Evolutionary conservation across 2,113 vertebrate genomes (phyloP).

Genomic region (Columba livia): DNA sequence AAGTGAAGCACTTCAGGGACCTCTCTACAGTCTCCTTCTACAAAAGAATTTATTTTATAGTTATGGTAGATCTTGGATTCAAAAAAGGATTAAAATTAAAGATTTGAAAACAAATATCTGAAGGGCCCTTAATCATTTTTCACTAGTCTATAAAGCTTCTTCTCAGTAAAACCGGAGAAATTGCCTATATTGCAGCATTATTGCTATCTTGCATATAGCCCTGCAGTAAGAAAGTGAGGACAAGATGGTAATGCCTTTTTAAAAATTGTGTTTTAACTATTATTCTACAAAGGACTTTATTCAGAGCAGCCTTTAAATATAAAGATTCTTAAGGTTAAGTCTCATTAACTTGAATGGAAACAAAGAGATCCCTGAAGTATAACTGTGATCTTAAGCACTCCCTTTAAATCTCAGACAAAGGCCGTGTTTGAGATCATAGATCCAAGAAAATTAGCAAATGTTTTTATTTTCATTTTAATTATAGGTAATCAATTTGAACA

Average conservation of each 20-base stretch:
- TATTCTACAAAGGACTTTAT: background rate
- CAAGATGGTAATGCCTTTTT: background rate
- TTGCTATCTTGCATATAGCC: background rate
- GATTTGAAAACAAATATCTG: background rate
- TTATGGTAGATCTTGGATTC: background rate
- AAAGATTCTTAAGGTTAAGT: background rate
- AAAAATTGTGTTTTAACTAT: background rate
- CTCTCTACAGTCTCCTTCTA: background rate
- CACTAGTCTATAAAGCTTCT: background rate
- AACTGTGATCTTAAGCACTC: background rate
- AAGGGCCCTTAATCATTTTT: background rate
- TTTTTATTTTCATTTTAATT: background rate
- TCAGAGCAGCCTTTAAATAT: background rate
- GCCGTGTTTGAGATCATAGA: background rate
- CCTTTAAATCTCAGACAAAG: background rate
- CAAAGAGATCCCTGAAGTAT: background rate
- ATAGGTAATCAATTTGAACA: rapidly evolving
- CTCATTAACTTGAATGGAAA: background rate
- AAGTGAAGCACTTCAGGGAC: background rate
- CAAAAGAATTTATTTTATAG: background rate
- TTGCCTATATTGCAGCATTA: background rate
- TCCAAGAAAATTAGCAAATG: background rate
- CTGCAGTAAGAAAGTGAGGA: background rate
- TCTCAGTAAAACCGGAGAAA: background rate
- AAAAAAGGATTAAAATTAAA: background rate